These are phyloP conservation scores for Trisateles emortualis DNA, from an alignment of 2,888 invertebrate species.

Conservation along the genomic window DNA sequence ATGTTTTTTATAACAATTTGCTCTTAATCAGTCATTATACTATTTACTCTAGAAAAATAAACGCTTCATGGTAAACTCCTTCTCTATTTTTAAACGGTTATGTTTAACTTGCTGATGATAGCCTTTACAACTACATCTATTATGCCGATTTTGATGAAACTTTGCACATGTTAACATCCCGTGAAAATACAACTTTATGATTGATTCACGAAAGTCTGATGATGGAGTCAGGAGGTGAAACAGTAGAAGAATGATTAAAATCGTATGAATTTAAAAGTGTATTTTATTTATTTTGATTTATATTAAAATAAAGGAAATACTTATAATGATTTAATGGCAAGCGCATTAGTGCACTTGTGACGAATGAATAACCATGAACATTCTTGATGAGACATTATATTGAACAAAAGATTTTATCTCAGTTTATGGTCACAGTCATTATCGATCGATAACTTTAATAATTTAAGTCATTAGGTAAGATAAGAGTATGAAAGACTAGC, in stretches of 20 bases:
- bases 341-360: not conserved
- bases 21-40: constrained; percentile 59
- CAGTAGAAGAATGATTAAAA: no score
- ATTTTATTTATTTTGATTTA: no score
- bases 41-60: constrained; percentile 41
- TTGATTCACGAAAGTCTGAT: no score
- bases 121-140: no score
- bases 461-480: not conserved
- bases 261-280: no score
- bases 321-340: not conserved
- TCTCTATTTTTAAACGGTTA: constrained; percentile 9
- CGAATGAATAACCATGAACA: not conserved
- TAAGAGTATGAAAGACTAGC: no score
- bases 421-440: not conserved
- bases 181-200: no score
- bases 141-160: no score
- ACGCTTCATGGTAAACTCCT: constrained; percentile 26
- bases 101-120: no score
- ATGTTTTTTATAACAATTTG: constrained; percentile 63
- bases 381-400: not conserved
- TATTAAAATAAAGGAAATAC: constrained; percentile 23
- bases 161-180: no score
- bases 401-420: not conserved
- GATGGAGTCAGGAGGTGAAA: no score
- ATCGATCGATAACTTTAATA: not conserved